A percentile compares a stretch with the other conserved stretches of the same genome.
phyloP scores from a whole-genome alignment of 2,797 vertebrate species.

The Diplodus puntazzo region DNA sequence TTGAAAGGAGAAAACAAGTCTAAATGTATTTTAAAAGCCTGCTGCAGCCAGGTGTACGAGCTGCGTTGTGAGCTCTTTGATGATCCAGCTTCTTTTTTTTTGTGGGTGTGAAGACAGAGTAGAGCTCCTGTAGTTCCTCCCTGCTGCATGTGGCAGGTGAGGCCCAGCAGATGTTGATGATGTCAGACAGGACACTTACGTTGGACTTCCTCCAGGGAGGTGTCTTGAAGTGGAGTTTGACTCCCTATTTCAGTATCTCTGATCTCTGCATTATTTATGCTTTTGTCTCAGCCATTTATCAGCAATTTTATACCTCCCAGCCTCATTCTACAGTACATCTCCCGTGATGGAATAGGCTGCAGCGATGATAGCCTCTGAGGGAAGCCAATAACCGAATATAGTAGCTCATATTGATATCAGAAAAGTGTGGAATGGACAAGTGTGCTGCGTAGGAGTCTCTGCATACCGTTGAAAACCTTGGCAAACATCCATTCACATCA shows the following conservation, averaged over 20 bases:
- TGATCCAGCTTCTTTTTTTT: conserved; percentile 26
- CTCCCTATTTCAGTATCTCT: conserved; percentile 56
- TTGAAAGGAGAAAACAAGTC: conserved; percentile 31
- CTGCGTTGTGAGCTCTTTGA: conserved; percentile 23
- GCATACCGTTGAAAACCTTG: conserved; percentile 59
- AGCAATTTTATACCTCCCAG: conserved; percentile 60
- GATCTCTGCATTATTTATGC: conserved; percentile 74
- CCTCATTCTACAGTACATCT: conserved; percentile 61
- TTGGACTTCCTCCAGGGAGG: conserved; percentile 61
- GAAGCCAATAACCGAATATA: conserved; percentile 68
- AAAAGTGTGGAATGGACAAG: conserved; percentile 63
- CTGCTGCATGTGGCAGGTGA: conserved; percentile 61
- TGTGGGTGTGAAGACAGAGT: conserved; percentile 15
- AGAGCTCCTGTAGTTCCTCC: conserved; percentile 21
- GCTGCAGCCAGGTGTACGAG: conserved; percentile 17
- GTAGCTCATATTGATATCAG: conserved; percentile 66
- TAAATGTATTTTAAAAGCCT: conserved; percentile 48
- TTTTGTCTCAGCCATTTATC: conserved; percentile 78
- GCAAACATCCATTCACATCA: conserved; percentile 64
- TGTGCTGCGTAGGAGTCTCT: conserved; percentile 54
- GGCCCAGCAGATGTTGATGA: conserved; percentile 67
- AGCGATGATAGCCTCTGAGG: conserved; percentile 63
- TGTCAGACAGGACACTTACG: conserved; percentile 74
- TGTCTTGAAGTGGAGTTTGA: conserved; percentile 59
- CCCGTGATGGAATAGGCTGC: conserved; percentile 58